phyloP scores from a whole-genome alignment of 2,888 invertebrate species.

The Rhopalosiphum nymphaeae region DNA sequence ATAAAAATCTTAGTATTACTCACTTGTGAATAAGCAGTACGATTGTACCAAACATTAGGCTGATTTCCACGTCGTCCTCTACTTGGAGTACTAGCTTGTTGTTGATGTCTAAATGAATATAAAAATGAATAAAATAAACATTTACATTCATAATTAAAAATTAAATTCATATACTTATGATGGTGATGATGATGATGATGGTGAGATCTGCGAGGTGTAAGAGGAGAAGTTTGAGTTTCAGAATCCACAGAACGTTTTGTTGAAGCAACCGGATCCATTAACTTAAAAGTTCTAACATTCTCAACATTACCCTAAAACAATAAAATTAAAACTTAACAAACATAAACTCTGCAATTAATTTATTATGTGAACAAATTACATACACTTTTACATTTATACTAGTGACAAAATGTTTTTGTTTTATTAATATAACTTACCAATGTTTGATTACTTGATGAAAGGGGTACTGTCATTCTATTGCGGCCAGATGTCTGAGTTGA shows the following conservation, averaged over 20 bases:
- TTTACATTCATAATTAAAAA: neutral
- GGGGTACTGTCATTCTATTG: slow-evolving; percentile 58
- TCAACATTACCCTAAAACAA: slow-evolving; percentile 55
- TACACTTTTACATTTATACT: neutral
- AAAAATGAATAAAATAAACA: neutral
- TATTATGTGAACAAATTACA: neutral
- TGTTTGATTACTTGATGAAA: slow-evolving; percentile 52
- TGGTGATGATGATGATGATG: slow-evolving; percentile 71
- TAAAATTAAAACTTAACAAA: neutral
- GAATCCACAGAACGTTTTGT: slow-evolving; percentile 65
- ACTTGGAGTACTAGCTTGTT: slow-evolving; percentile 66
- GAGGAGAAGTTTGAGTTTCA: slow-evolving; percentile 70
- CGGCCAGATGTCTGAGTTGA: slow-evolving; percentile 74
- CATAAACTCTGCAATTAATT: neutral
- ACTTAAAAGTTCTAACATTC: slow-evolving; percentile 47
- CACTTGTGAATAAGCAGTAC: slow-evolving; percentile 69
- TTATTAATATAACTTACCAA: slow-evolving; percentile 23
- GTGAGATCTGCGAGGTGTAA: slow-evolving; percentile 70
- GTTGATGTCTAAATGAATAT: slow-evolving; percentile 65
- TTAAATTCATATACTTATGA: slow-evolving; percentile 68
- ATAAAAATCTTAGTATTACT: slow-evolving; percentile 6
- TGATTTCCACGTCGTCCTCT: slow-evolving; percentile 68
- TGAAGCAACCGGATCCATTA: slow-evolving; percentile 53
- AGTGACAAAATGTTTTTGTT: neutral
- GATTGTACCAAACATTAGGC: slow-evolving; percentile 69